A percentile compares a stretch with the other conserved stretches of the same genome.
These are phyloP conservation scores for Chloroceryle amazona DNA, from an alignment of 2,797 vertebrate species.

Conservation along the genomic window DNA sequence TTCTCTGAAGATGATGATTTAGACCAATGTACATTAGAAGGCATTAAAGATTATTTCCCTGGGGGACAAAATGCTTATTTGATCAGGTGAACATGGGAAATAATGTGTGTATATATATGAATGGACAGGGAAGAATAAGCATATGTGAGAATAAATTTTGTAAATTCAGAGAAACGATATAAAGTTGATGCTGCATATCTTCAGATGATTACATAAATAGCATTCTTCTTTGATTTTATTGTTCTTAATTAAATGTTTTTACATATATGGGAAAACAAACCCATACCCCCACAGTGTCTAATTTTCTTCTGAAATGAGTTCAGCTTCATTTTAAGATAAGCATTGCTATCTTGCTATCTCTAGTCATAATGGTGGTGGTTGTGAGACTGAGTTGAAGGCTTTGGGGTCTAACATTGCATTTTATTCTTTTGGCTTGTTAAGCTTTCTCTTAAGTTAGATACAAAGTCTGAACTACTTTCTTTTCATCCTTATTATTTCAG, in stretches of 20 bases:
- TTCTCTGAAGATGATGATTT: background rate
- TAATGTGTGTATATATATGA: background rate
- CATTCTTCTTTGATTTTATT: background rate
- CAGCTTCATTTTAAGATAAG: background rate
- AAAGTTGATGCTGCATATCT: fast-evolving
- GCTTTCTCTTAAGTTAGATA: background rate
- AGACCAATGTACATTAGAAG: background rate
- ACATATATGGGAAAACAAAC: background rate
- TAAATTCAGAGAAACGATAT: background rate
- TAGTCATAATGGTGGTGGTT: background rate
- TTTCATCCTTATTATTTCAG: background rate
- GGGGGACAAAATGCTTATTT: background rate
- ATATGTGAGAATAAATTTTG: background rate
- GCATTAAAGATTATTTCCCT: background rate
- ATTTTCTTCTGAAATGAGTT: background rate
- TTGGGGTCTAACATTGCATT: background rate
- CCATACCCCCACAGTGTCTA: background rate
- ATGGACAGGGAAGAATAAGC: background rate
- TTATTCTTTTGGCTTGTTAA: background rate
- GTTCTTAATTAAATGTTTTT: background rate
- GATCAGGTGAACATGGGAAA: background rate
- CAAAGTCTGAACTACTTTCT: background rate
- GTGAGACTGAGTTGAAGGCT: background rate
- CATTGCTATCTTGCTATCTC: background rate
- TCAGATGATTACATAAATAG: background rate